Evolutionary conservation across 64 coral and sea anemone species (phyloP).

Genomic region (Acropora yongei): DNA sequence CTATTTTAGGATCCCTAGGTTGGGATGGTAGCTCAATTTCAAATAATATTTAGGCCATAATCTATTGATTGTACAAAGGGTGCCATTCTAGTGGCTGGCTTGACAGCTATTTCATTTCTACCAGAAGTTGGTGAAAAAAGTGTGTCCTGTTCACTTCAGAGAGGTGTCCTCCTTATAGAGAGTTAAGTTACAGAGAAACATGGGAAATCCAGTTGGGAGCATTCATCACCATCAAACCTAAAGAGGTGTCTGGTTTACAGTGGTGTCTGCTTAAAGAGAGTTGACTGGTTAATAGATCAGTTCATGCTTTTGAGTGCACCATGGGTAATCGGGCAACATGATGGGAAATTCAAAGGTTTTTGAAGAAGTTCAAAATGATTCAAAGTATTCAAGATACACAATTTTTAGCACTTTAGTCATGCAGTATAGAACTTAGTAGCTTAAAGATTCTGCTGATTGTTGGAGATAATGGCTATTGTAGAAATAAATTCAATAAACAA

Average conservation of each 20-base stretch:
- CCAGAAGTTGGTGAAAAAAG: not conserved
- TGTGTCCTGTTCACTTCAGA: not conserved
- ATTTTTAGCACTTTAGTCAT: too few relatives aligned
- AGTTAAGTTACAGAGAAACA: not conserved
- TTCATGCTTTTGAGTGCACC: too few relatives aligned
- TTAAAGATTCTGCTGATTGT: too few relatives aligned
- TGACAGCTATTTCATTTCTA: not conserved
- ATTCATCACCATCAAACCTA: not conserved
- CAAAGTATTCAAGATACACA: too few relatives aligned
- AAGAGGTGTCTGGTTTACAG: not conserved
- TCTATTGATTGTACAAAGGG: conserved; percentile 3
- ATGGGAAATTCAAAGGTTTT: too few relatives aligned
- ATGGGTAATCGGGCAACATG: too few relatives aligned
- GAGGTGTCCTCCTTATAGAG: not conserved
- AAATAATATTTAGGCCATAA: not conserved
- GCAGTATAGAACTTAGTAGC: too few relatives aligned
- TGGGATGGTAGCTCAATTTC: not conserved
- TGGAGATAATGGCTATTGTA: too few relatives aligned
- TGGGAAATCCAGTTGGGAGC: not conserved
- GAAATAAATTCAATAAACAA: too few relatives aligned
- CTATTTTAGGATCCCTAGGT: not conserved
- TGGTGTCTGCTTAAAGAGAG: not conserved
- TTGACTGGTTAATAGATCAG: not conserved
- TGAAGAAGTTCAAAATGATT: too few relatives aligned
- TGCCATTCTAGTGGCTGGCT: not conserved